These are phyloP conservation scores for Choristoneura fumiferana DNA, from an alignment of 1,140 invertebrate species.

Conservation along the genomic window DNA sequence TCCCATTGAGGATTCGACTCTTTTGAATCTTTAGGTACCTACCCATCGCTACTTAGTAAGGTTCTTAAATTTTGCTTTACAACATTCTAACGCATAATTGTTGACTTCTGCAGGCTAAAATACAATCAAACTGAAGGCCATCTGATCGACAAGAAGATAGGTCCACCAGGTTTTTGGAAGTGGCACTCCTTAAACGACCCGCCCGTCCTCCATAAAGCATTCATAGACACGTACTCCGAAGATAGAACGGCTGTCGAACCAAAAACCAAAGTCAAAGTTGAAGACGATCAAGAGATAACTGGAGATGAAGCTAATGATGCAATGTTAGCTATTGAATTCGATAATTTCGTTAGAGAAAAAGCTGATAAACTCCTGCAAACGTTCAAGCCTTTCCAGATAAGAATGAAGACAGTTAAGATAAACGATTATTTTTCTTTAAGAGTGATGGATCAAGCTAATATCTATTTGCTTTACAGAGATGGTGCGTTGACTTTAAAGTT, in stretches of 20 bases:
- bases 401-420: slow-evolving; percentile 45
- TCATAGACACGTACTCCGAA: slow-evolving; percentile 23
- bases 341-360: slow-evolving; percentile 44
- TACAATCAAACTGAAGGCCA: slow-evolving; percentile 55
- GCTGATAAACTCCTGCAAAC: slow-evolving; percentile 32
- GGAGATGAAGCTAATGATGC: slow-evolving; percentile 20
- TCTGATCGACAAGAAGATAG: slow-evolving; percentile 40
- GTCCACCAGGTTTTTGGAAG: slow-evolving; percentile 43
- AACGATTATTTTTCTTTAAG: slow-evolving; percentile 49
- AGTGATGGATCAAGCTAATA: slow-evolving; percentile 43
- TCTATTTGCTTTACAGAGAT: slow-evolving; percentile 41
- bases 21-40: too few relatives aligned
- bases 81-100: too few relatives aligned
- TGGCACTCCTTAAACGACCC: slow-evolving; percentile 58
- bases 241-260: not conserved
- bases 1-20: too few relatives aligned
- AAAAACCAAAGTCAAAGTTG: not conserved
- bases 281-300: too few relatives aligned
- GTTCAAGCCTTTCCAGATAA: slow-evolving; percentile 46
- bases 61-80: too few relatives aligned
- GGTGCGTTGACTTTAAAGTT: slow-evolving; percentile 37
- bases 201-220: slow-evolving; percentile 35
- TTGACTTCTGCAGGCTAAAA: slow-evolving; percentile 41
- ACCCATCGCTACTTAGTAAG: too few relatives aligned
- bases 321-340: slow-evolving; percentile 45